Percentiles rank a stretch among this genome's conserved stretches.
These are phyloP conservation scores for Acleris emargana DNA, from an alignment of 2,888 invertebrate genomes.

Conservation along the genomic window DNA sequence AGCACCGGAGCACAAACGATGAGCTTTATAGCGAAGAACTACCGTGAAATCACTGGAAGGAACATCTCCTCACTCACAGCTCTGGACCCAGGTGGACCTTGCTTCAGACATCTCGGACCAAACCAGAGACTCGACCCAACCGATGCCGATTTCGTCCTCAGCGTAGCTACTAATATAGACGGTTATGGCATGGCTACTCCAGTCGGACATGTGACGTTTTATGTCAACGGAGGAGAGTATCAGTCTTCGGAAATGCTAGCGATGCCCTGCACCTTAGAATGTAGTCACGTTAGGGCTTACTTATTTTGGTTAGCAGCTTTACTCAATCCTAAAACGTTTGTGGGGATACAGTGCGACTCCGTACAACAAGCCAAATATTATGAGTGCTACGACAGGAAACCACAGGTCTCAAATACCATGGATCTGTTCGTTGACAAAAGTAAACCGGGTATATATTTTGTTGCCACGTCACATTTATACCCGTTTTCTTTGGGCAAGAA, in stretches of 20 bases:
- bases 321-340: conserved; percentile 44
- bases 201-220: conserved; percentile 66
- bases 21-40: conserved; percentile 66
- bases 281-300: conserved; percentile 47
- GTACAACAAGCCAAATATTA: conserved; percentile 51
- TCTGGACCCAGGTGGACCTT: conserved; percentile 67
- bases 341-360: conserved; percentile 50
- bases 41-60: conserved; percentile 52
- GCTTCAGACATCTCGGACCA: conserved; percentile 63
- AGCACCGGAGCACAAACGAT: conserved; percentile 67
- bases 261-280: conserved; percentile 44
- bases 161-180: conserved; percentile 65
- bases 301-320: conserved; percentile 48
- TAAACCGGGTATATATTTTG: conserved; percentile 51
- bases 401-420: conserved; percentile 46
- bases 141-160: conserved; percentile 68
- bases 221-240: conserved; percentile 64
- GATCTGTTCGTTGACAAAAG: conserved; percentile 46
- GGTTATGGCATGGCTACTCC: conserved; percentile 67
- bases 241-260: conserved; percentile 48
- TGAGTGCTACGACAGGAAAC: conserved; percentile 47
- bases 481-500: conserved; percentile 50
- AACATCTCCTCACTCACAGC: conserved; percentile 60
- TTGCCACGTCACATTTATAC: conserved; percentile 46
- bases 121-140: conserved; percentile 58